Evolutionary conservation across 2,888 invertebrate genomes (phyloP).

Genomic region (Prenolepis imparis): DNA sequence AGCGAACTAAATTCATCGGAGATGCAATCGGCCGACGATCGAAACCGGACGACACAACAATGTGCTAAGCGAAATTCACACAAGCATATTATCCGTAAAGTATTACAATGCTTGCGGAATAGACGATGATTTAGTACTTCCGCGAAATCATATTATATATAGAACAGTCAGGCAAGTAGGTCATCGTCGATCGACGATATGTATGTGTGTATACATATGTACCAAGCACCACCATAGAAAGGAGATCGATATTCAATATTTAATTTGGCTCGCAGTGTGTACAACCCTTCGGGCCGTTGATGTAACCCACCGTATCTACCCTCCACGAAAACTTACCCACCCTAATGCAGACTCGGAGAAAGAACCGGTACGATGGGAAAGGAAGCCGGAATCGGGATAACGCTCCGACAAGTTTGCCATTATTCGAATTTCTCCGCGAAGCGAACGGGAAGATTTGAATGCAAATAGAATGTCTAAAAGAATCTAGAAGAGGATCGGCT

Average conservation of each 20-base stretch:
- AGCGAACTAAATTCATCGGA: slow-evolving; percentile 2
- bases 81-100: slow-evolving; percentile 33
- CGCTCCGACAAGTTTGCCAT: slow-evolving; percentile 2
- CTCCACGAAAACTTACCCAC: slow-evolving; percentile 36
- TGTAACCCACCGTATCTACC: slow-evolving; percentile 24
- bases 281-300: slow-evolving; percentile 38
- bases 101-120: slow-evolving; percentile 50
- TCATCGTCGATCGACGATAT: slow-evolving; percentile 55
- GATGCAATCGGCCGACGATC: slow-evolving; percentile 37
- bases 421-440: slow-evolving; percentile 22
- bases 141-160: slow-evolving; percentile 35
- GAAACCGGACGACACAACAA: slow-evolving; percentile 61
- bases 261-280: slow-evolving; percentile 75
- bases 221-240: slow-evolving; percentile 34
- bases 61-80: slow-evolving; percentile 51
- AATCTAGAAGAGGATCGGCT: not conserved
- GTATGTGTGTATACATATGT: not conserved
- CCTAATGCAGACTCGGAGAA: slow-evolving; percentile 16
- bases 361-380: slow-evolving; percentile 44
- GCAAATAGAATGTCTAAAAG: not conserved
- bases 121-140: slow-evolving; percentile 66
- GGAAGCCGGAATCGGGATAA: slow-evolving; percentile 20
- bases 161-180: slow-evolving; percentile 72
- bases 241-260: slow-evolving; percentile 80
- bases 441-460: not conserved